Evolutionary conservation across 2,797 vertebrate genomes (phyloP).

Genomic region (Avahi laniger): DNA sequence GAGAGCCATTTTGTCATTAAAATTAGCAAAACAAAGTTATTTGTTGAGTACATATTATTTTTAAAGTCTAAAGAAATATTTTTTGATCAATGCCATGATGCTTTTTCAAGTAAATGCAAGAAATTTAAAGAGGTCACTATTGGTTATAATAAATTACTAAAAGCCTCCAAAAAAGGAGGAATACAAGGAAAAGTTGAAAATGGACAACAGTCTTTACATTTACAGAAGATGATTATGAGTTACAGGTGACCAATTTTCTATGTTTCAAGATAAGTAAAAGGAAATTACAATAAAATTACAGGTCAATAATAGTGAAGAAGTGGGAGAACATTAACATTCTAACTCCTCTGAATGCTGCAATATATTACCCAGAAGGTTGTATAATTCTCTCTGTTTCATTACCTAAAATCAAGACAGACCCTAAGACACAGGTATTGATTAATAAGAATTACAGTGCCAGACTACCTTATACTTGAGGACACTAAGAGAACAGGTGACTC

Average conservation of each 20-base stretch:
- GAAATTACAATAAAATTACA: constrained; percentile 55
- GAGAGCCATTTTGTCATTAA: background rate
- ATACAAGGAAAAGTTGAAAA: constrained; percentile 42
- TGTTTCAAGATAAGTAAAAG: constrained; percentile 50
- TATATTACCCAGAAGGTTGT: background rate
- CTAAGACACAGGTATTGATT: background rate
- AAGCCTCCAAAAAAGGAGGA: background rate
- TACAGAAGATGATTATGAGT: background rate
- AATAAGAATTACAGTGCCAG: background rate
- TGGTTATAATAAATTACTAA: constrained; percentile 23
- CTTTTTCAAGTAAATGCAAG: background rate
- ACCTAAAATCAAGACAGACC: constrained; percentile 30
- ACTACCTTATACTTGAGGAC: background rate
- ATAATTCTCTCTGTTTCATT: constrained; percentile 37
- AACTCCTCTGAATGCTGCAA: background rate
- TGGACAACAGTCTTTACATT: background rate
- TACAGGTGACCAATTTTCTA: constrained; percentile 12
- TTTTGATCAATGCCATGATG: background rate
- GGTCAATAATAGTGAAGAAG: background rate
- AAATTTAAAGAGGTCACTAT: background rate
- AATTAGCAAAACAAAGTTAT: background rate
- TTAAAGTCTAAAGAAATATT: background rate
- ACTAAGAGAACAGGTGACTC: background rate
- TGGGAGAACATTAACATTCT: background rate
- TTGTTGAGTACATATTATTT: background rate